Percentiles rank a stretch among this genome's conserved stretches.
phyloP scores from a whole-genome alignment of 1,140 invertebrate genomes.

The Temnothorax curvispinosus region DNA sequence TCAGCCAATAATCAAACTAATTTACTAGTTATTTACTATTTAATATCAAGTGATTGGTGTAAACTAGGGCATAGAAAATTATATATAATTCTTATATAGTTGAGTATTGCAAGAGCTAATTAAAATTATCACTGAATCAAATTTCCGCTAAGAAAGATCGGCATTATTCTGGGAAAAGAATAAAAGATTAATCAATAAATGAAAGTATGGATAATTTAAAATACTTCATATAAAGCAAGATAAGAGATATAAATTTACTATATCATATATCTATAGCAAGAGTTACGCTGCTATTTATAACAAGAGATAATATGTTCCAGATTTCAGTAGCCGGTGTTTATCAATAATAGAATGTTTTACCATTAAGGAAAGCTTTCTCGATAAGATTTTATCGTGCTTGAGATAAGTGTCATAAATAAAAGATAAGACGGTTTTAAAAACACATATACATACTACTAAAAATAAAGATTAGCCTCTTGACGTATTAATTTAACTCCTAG shows the following conservation, averaged over 20 bases:
- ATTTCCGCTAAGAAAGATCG: background rate
- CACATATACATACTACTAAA: background rate
- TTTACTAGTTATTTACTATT: too few relatives aligned
- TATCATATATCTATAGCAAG: background rate
- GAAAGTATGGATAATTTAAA: background rate
- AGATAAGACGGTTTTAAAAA: background rate
- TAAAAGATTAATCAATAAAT: background rate
- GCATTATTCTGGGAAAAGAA: background rate
- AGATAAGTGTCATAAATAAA: background rate
- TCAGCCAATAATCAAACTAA: too few relatives aligned
- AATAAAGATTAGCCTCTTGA: background rate
- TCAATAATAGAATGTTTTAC: background rate
- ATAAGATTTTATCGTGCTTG: slow-evolving; percentile 9
- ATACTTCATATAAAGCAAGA: background rate
- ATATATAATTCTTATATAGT: background rate
- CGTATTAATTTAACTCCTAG: background rate
- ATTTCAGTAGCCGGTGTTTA: background rate
- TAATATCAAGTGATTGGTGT: too few relatives aligned
- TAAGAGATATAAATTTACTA: slow-evolving; percentile 5
- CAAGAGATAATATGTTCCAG: background rate
- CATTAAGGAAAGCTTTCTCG: background rate
- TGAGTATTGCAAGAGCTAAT: background rate
- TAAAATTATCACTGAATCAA: background rate
- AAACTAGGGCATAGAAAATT: background rate
- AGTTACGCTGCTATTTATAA: background rate